These are phyloP conservation scores for Pipistrellus pipistrellus DNA, from an alignment of 2,797 vertebrate genomes.

Conservation along the genomic window DNA sequence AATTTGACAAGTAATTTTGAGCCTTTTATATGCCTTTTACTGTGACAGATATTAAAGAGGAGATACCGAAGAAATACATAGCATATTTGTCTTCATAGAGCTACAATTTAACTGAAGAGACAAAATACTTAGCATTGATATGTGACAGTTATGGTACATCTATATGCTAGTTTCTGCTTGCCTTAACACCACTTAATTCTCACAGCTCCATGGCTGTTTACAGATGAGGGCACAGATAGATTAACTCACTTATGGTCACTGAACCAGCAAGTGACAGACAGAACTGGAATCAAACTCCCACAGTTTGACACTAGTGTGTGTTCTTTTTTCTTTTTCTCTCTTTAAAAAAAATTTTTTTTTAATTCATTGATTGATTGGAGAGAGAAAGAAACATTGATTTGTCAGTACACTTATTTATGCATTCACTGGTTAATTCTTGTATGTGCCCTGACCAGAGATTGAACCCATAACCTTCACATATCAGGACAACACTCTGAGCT, in stretches of 20 bases:
- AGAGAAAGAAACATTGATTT: neutral
- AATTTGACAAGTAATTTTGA: constrained; percentile 44
- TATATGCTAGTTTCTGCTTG: neutral
- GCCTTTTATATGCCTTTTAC: neutral
- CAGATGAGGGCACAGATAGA: constrained; percentile 7
- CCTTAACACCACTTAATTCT: constrained; percentile 34
- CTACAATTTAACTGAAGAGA: constrained; percentile 41
- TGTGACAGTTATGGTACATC: neutral
- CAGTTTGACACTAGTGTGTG: neutral
- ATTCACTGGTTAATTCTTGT: neutral
- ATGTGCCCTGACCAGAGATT: neutral
- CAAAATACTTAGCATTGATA: constrained; percentile 34
- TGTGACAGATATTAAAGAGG: neutral
- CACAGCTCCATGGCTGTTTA: neutral
- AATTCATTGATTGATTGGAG: neutral
- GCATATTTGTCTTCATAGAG: neutral
- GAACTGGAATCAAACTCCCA: neutral
- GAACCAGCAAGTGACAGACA: constrained; percentile 13
- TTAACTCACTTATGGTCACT: neutral
- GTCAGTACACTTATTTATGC: neutral
- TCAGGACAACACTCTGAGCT: neutral
- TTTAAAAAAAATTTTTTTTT: too few species aligned
- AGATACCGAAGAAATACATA: constrained; percentile 6
- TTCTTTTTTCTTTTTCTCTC: neutral
- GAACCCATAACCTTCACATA: neutral